phyloP scores from a whole-genome alignment of 2,797 vertebrate species.

The Rhadinocentrus ornatus region DNA sequence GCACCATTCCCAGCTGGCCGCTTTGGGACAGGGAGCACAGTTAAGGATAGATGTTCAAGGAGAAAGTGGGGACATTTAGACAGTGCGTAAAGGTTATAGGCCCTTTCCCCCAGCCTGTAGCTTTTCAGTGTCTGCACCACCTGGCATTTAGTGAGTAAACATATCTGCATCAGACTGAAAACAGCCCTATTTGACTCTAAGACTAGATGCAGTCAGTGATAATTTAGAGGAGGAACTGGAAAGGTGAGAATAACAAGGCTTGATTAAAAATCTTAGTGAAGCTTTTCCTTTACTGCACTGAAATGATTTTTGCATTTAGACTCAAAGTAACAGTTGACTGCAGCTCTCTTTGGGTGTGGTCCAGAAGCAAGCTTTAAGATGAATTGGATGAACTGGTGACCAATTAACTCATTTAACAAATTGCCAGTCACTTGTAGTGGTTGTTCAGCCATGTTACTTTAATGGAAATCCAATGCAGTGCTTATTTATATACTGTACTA shows the following conservation, averaged over 20 bases:
- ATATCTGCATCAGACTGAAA: constrained; percentile 52
- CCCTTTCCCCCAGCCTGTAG: constrained; percentile 59
- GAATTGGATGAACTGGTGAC: constrained; percentile 79
- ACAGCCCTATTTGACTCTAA: constrained; percentile 26
- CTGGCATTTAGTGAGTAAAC: constrained; percentile 69
- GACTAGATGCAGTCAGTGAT: constrained; percentile 12
- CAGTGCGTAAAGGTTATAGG: constrained; percentile 67
- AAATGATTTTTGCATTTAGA: constrained; percentile 39
- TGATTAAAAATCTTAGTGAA: constrained; percentile 38
- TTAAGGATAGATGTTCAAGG: constrained; percentile 80
- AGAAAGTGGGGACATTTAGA: constrained; percentile 71
- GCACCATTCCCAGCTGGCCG: constrained; percentile 79
- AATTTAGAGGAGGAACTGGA: constrained; percentile 16
- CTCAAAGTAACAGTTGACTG: constrained; percentile 59
- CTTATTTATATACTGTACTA: constrained; percentile 70
- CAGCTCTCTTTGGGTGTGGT: constrained; percentile 75
- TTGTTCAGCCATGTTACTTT: constrained; percentile 77
- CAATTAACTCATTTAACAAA: constrained; percentile 82
- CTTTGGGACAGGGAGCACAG: constrained; percentile 73
- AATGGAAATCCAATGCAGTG: constrained; percentile 77
- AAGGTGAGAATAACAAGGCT: constrained; percentile 14
- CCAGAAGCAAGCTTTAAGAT: constrained; percentile 77
- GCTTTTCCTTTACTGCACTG: constrained; percentile 35
- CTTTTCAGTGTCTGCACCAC: constrained; percentile 59
- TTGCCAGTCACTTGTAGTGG: constrained; percentile 74